phyloP scores from a whole-genome alignment of 2,797 vertebrate species.

The Aratinga solstitialis region DNA sequence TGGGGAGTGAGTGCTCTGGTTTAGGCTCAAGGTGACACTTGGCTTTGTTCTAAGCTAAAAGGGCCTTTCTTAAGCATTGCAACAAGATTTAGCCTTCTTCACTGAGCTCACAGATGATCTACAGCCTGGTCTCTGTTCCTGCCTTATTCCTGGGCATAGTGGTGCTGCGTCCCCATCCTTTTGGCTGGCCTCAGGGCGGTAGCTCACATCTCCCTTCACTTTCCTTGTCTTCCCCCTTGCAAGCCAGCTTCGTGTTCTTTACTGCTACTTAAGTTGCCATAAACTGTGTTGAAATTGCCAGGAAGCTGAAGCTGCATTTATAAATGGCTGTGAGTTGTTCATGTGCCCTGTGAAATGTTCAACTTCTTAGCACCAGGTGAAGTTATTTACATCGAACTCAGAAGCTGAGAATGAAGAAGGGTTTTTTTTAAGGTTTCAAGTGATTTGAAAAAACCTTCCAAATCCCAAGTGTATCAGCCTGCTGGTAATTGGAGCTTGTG shows the following conservation, averaged over 20 bases:
- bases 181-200: not conserved
- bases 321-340: constrained; percentile 49
- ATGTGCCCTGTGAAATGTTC: constrained; percentile 43
- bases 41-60: not conserved
- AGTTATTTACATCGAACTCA: constrained; percentile 76
- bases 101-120: not conserved
- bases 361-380: constrained; percentile 65
- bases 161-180: rapidly evolving
- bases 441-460: constrained; percentile 70
- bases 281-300: constrained; percentile 23
- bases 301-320: constrained; percentile 30
- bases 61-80: not conserved
- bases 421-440: constrained; percentile 71
- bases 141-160: not conserved
- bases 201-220: not conserved
- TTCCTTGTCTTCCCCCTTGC: not conserved
- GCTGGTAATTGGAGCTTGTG: constrained; percentile 81
- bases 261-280: constrained; percentile 22
- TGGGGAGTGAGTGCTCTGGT: rapidly evolving
- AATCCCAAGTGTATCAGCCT: constrained; percentile 77
- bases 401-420: constrained; percentile 68
- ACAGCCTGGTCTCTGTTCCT: not conserved
- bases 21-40: not conserved
- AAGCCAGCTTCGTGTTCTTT: not conserved
- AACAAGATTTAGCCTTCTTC: not conserved